Evolutionary conservation across 2,888 invertebrate species (phyloP).

Genomic region (Oxytorus armatus): DNA sequence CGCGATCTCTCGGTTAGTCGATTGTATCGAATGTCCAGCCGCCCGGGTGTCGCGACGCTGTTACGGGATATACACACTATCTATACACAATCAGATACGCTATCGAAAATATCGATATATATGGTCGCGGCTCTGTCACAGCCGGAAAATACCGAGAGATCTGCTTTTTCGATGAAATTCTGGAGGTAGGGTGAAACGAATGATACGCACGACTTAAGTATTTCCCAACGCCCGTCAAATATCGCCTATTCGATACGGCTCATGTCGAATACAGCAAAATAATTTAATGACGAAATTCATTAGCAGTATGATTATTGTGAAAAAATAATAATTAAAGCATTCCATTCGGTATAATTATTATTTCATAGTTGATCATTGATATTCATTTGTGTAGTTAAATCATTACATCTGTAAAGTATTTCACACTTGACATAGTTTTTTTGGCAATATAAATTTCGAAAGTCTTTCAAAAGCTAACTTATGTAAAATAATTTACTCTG

Average conservation of each 20-base stretch:
- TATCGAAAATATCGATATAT: slow-evolving; percentile 54
- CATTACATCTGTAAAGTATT: too few relatives aligned
- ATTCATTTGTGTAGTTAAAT: too few relatives aligned
- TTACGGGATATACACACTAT: slow-evolving; percentile 43
- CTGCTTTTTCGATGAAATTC: slow-evolving; percentile 45
- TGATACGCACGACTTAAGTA: slow-evolving; percentile 25
- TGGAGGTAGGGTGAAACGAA: slow-evolving; percentile 32
- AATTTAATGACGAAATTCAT: too few relatives aligned
- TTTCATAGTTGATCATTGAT: too few relatives aligned
- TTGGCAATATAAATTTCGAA: too few relatives aligned
- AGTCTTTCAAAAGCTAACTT: too few relatives aligned
- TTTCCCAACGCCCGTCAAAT: background rate
- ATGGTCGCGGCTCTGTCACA: slow-evolving; percentile 11
- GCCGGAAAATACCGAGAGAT: slow-evolving; percentile 44
- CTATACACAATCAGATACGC: slow-evolving; percentile 62
- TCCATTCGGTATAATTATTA: background rate
- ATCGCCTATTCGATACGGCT: background rate
- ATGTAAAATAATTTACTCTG: too few relatives aligned
- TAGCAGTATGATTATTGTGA: background rate
- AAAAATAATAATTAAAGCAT: too few relatives aligned
- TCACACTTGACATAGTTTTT: too few relatives aligned
- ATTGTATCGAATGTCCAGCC: slow-evolving; percentile 68
- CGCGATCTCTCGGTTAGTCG: slow-evolving; percentile 69
- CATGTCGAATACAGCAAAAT: background rate
- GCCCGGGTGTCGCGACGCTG: slow-evolving; percentile 51